phyloP scores from a whole-genome alignment of 2,888 invertebrate species.

The Meta bourneti region DNA sequence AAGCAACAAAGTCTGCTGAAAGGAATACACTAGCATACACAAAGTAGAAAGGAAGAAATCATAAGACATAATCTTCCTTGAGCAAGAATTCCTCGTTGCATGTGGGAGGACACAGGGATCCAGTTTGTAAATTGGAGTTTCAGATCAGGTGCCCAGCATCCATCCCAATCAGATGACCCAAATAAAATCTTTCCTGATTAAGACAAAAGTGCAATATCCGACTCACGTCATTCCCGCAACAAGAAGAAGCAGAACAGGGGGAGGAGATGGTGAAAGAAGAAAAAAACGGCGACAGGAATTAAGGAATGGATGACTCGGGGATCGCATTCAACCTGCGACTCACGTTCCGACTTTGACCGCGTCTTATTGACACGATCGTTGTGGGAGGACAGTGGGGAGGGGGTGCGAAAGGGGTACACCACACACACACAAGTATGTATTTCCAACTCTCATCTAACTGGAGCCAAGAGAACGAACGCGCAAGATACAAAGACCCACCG shows the following conservation, averaged over 20 bases:
- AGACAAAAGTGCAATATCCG: slow-evolving; percentile 76
- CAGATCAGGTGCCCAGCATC: slow-evolving; percentile 69
- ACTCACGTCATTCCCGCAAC: slow-evolving; percentile 61
- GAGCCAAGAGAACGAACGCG: slow-evolving; percentile 11
- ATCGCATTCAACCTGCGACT: slow-evolving; percentile 45
- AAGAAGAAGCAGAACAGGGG: slow-evolving; percentile 17
- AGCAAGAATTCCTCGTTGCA: background rate
- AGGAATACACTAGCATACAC: too few species aligned
- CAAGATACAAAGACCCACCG: slow-evolving; percentile 46
- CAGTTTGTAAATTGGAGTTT: slow-evolving; percentile 58
- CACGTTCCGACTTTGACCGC: slow-evolving; percentile 68
- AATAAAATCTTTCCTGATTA: slow-evolving; percentile 74
- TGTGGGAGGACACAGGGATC: background rate
- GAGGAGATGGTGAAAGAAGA: slow-evolving; percentile 10
- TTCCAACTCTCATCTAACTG: slow-evolving; percentile 55
- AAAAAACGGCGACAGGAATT: slow-evolving; percentile 51
- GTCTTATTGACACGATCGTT: slow-evolving; percentile 70
- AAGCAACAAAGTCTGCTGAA: too few species aligned
- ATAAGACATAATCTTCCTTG: background rate
- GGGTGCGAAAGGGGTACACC: background rate
- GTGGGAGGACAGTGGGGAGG: background rate
- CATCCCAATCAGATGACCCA: slow-evolving; percentile 73
- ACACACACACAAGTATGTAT: slow-evolving; percentile 47
- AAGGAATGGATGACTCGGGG: slow-evolving; percentile 53
- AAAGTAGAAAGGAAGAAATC: background rate